phyloP scores from a whole-genome alignment of 2,888 invertebrate genomes.

The Nematopogon swammerdamellus region DNA sequence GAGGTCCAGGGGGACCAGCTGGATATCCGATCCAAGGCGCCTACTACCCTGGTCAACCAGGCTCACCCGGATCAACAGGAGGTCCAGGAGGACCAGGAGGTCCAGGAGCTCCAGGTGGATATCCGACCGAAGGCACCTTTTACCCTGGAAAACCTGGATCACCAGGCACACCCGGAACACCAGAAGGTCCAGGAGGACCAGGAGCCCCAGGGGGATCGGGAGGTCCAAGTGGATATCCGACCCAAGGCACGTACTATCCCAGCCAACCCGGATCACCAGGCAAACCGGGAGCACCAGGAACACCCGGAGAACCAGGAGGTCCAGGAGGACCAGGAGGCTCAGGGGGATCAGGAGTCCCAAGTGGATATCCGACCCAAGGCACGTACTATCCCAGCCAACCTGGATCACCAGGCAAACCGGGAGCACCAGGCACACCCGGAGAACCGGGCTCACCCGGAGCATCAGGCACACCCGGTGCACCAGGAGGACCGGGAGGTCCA shows the following conservation, averaged over 20 bases:
- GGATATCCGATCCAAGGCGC: too few relatives aligned
- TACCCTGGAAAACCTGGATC: too few relatives aligned
- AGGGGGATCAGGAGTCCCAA: too few relatives aligned
- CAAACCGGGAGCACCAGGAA: too few relatives aligned
- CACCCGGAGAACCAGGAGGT: constrained; percentile 9
- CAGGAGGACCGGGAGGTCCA: constrained; percentile 13
- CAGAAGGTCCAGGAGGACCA: constrained; percentile 35
- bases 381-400: constrained; percentile 15
- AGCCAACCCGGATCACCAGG: constrained; percentile 19
- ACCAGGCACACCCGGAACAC: too few relatives aligned
- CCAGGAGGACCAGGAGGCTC: constrained; percentile 9
- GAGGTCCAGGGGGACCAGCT: constrained; percentile 17
- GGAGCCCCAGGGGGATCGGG: constrained; percentile 10
- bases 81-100: too few relatives aligned
- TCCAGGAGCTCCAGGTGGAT: too few relatives aligned
- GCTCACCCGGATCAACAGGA: constrained; percentile 17
- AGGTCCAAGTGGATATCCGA: constrained; percentile 10
- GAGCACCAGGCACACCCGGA: constrained; percentile 16
- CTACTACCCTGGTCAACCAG: too few relatives aligned
- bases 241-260: constrained; percentile 3
- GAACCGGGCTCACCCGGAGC: too few relatives aligned
- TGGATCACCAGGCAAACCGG: constrained; percentile 15
- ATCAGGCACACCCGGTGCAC: too few relatives aligned
- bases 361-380: constrained; percentile 12
- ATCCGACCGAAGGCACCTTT: constrained; percentile 6